Conservation (phyloP, 2,797 vertebrate genomes). For the Pipistrellus kuhlii region DNA sequence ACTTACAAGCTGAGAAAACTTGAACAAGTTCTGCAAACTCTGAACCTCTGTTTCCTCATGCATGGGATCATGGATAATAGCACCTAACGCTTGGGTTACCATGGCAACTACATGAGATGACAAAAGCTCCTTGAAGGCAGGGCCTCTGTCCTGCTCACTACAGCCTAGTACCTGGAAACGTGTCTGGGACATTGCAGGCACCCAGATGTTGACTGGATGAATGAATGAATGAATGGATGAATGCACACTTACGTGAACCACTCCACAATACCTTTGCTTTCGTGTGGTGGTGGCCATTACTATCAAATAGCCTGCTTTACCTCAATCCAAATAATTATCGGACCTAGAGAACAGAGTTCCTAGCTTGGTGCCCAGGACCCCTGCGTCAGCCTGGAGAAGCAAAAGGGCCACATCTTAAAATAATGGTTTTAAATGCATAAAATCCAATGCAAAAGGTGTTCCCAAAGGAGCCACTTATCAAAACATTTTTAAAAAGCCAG, state of each 20-base stretch:
- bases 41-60: background rate
- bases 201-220: background rate
- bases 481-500: background rate
- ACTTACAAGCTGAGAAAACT: background rate
- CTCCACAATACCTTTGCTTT: background rate
- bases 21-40: background rate
- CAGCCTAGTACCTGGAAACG: background rate
- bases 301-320: background rate
- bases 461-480: conserved; percentile 44
- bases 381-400: background rate
- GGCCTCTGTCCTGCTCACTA: background rate
- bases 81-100: background rate
- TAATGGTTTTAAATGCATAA: background rate
- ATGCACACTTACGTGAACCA: background rate
- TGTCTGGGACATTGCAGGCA: background rate
- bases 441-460: conserved; percentile 38
- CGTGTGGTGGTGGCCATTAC: no score
- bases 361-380: background rate
- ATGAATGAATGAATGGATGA: background rate
- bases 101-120: background rate
- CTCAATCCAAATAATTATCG: background rate
- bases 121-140: background rate
- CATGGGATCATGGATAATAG: background rate
- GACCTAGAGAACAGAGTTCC: background rate
- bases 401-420: background rate